phyloP scores from a whole-genome alignment of 2,888 invertebrate species.

The Scelioninae gen. 2 region DNA sequence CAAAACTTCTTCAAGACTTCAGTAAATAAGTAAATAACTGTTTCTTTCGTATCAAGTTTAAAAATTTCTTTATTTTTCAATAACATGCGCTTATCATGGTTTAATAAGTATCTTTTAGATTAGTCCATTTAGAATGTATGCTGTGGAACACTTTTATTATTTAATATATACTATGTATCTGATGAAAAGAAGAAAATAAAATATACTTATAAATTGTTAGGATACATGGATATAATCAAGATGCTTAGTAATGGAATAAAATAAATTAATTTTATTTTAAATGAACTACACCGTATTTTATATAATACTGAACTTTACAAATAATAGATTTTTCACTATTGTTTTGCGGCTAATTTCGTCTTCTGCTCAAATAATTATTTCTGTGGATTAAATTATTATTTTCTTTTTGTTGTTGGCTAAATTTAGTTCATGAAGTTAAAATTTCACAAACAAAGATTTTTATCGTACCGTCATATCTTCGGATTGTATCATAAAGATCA shows the following conservation, averaged over 20 bases:
- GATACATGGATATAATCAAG: no score
- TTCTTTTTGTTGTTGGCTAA: no score
- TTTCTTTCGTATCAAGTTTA: slow-evolving; percentile 27
- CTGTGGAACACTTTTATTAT: slow-evolving; percentile 3
- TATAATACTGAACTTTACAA: no score
- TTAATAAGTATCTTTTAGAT: slow-evolving; percentile 43
- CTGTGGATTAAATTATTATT: no score
- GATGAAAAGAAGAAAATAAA: not conserved
- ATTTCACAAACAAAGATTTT: no score
- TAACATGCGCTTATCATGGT: slow-evolving; percentile 28
- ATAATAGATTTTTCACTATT: no score
- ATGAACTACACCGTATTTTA: no score
- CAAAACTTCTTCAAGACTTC: not conserved
- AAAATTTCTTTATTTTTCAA: slow-evolving; percentile 13
- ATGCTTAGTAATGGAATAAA: no score
- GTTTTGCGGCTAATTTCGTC: no score
- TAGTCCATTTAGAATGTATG: slow-evolving; percentile 30
- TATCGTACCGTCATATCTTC: not conserved
- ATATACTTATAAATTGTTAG: not conserved
- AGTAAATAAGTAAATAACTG: slow-evolving; percentile 27
- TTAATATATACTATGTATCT: slow-evolving; percentile 8
- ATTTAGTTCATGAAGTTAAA: no score
- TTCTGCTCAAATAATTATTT: no score
- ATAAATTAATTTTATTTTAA: no score
- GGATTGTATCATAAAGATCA: slow-evolving; percentile 41